phyloP scores from a whole-genome alignment of 2,113 vertebrate genomes.

The Probosciger aterrimus region DNA sequence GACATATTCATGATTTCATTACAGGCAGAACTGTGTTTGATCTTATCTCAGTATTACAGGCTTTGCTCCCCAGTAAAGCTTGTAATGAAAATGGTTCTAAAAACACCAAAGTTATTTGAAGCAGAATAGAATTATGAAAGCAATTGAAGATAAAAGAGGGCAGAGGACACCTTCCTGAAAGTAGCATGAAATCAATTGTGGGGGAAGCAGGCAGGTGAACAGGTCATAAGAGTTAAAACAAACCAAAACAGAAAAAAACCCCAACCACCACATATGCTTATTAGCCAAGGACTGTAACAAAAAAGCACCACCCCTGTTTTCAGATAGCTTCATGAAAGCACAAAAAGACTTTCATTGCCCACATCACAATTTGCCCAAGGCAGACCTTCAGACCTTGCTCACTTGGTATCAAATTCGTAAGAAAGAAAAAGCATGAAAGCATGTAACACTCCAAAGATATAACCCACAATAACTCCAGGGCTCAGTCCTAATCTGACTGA shows the following conservation, averaged over 20 bases:
- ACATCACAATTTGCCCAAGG: background rate
- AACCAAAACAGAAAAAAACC: background rate
- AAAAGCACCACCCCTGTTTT: background rate
- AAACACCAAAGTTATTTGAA: background rate
- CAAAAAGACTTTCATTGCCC: background rate
- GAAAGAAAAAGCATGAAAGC: background rate
- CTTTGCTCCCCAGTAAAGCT: conserved; percentile 1
- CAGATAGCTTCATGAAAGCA: background rate
- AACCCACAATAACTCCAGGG: background rate
- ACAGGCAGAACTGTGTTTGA: conserved; percentile 29
- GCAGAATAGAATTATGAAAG: conserved; percentile 14
- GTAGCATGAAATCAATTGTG: background rate
- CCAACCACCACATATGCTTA: background rate
- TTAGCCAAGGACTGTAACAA: background rate
- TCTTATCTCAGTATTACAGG: background rate
- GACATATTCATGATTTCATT: conserved; percentile 20
- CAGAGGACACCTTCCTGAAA: background rate
- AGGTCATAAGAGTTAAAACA: background rate
- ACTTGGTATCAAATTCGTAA: background rate
- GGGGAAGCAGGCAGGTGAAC: background rate
- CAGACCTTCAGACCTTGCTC: background rate
- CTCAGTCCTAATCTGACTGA: background rate
- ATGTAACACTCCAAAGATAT: background rate
- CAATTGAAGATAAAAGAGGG: background rate
- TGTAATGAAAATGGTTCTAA: background rate